A percentile compares a stretch with the other conserved stretches of the same genome.
Conservation (phyloP, 2,797 vertebrate species). For the Dendrocincla fuliginosa region DNA sequence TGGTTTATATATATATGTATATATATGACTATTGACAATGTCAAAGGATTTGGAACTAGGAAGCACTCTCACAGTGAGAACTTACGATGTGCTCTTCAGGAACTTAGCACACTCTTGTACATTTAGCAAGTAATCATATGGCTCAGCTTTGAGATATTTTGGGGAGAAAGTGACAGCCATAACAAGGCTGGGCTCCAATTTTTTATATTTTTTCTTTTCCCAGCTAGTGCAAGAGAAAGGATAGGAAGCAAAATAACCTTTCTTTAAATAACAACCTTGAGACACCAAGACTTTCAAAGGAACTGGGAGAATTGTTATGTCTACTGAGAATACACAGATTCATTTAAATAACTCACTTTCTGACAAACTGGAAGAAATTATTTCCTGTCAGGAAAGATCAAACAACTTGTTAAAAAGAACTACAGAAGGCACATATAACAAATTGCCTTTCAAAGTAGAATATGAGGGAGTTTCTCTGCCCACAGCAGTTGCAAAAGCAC, state of each 20-base stretch:
- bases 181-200: background rate
- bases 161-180: background rate
- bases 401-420: conserved; percentile 48
- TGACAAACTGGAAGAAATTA: conserved; percentile 50
- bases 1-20: background rate
- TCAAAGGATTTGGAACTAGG: background rate
- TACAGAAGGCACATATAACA: conserved; percentile 54
- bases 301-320: conserved; percentile 26
- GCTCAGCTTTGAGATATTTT: background rate
- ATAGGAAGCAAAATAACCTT: conserved; percentile 45
- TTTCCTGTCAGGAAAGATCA: conserved; percentile 65
- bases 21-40: background rate
- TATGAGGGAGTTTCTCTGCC: conserved; percentile 10
- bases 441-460: conserved; percentile 3
- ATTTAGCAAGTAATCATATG: background rate
- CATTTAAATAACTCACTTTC: conserved; percentile 64
- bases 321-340: conserved; percentile 31
- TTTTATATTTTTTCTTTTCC: background rate
- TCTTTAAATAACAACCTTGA: conserved; percentile 50
- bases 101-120: background rate
- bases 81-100: background rate
- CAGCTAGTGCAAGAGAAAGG: conserved; percentile 40
- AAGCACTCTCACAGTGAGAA: background rate
- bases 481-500: background rate
- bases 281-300: conserved; percentile 52